Evolutionary conservation across 2,888 invertebrate species (phyloP).

Genomic region (Agriopis leucophaearia): DNA sequence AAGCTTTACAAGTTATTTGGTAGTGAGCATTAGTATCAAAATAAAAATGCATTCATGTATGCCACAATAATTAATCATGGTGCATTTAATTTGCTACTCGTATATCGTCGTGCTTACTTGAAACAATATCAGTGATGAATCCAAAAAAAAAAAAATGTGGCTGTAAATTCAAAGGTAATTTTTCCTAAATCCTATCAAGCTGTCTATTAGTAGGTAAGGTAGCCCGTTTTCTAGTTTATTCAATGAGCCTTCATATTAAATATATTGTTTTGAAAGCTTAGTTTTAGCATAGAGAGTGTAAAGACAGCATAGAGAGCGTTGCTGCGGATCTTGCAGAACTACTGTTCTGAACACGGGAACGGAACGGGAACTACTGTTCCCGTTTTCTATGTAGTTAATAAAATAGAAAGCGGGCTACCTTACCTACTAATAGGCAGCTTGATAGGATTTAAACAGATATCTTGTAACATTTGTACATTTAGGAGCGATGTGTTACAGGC

Average conservation of each 20-base stretch:
- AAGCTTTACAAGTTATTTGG: background rate
- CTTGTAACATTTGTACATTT: background rate
- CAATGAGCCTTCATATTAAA: background rate
- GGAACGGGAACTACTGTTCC: no score
- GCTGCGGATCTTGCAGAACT: background rate
- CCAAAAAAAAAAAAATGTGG: background rate
- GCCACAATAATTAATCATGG: background rate
- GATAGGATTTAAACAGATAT: background rate
- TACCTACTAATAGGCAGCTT: no score
- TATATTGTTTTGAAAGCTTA: background rate
- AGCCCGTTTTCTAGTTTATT: background rate
- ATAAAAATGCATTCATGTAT: background rate
- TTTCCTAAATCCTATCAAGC: background rate
- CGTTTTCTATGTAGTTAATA: no score
- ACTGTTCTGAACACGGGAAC: no score
- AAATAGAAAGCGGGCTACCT: background rate
- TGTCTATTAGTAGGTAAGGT: no score
- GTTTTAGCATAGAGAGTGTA: background rate
- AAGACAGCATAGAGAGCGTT: background rate
- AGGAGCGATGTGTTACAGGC: constrained; percentile 49
- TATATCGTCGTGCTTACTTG: background rate
- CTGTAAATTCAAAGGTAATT: background rate
- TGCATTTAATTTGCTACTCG: background rate
- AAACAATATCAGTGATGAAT: background rate
- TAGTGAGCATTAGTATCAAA: background rate